These are phyloP conservation scores for Dichetophora obliterata DNA, from an alignment of 2,888 invertebrate species.

Conservation along the genomic window DNA sequence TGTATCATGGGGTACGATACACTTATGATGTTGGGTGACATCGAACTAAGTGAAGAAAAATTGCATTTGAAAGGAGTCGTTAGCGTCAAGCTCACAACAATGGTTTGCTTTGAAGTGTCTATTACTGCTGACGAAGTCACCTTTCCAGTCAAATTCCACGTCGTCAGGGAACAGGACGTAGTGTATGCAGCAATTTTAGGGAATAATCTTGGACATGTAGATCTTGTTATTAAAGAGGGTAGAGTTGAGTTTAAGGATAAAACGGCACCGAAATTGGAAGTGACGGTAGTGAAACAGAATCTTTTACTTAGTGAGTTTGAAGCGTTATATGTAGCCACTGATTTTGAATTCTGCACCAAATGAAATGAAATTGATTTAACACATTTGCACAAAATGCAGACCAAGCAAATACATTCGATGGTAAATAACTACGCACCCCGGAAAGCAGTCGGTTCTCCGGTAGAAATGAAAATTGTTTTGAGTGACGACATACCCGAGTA, in stretches of 20 bases:
- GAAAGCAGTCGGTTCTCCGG: too few relatives aligned
- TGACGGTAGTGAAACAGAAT: not conserved
- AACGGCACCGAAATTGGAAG: too few relatives aligned
- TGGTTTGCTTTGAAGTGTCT: conserved; percentile 33
- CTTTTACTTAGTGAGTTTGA: not conserved
- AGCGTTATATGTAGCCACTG: not conserved
- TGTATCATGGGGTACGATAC: conserved; percentile 7
- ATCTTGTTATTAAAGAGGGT: conserved; percentile 22
- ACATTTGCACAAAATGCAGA: too few relatives aligned
- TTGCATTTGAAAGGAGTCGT: conserved; percentile 26
- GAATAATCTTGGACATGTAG: conserved; percentile 25
- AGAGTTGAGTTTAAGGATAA: too few relatives aligned
- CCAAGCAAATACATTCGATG: too few relatives aligned
- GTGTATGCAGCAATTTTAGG: conserved; percentile 42
- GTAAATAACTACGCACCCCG: too few relatives aligned
- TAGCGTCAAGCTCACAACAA: conserved; percentile 7
- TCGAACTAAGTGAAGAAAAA: conserved; percentile 10
- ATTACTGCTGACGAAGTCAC: too few relatives aligned
- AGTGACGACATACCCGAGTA: too few relatives aligned
- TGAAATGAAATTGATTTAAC: conserved; percentile 11
- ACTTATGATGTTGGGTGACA: too few relatives aligned
- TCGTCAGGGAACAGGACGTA: conserved; percentile 33
- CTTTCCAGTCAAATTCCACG: conserved; percentile 36
- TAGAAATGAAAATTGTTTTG: too few relatives aligned
- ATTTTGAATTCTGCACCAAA: too few relatives aligned